Evolutionary conservation across 2,113 vertebrate species (phyloP).

Genomic region (Tenebrosternarchus preto): DNA sequence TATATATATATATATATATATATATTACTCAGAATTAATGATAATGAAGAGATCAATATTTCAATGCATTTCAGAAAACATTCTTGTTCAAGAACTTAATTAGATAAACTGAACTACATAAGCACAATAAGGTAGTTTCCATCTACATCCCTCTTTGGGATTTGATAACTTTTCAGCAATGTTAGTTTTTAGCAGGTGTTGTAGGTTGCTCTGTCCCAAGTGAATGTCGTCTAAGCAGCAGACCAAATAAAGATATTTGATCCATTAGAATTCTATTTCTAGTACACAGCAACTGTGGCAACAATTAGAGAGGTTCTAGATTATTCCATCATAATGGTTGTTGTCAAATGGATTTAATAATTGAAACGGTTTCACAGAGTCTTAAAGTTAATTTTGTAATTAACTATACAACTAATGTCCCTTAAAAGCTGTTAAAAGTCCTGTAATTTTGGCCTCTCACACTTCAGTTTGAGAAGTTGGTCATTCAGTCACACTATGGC

Average conservation of each 20-base stretch:
- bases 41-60: not conserved
- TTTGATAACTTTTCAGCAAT: slow-evolving; percentile 45
- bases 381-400: not conserved
- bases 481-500: too few relatives aligned
- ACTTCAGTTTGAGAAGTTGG: too few relatives aligned
- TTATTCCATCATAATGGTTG: slow-evolving; percentile 4
- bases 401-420: not conserved
- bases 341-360: not conserved
- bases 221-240: slow-evolving; percentile 47
- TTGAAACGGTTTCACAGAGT: not conserved
- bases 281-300: slow-evolving; percentile 35
- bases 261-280: slow-evolving; percentile 20
- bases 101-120: not conserved
- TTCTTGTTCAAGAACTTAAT: not conserved
- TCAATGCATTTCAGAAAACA: not conserved
- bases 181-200: slow-evolving; percentile 61
- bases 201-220: slow-evolving; percentile 40
- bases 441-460: too few relatives aligned
- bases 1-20: too few relatives aligned
- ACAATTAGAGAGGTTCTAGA: slow-evolving; percentile 17
- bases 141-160: not conserved
- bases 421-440: too few relatives aligned
- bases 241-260: slow-evolving; percentile 58
- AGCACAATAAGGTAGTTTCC: not conserved
- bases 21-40: not conserved